Percentiles rank a stretch among this genome's conserved stretches.
phyloP scores from a whole-genome alignment of 2,888 invertebrate species.

The Aspidiotus rigidus region DNA sequence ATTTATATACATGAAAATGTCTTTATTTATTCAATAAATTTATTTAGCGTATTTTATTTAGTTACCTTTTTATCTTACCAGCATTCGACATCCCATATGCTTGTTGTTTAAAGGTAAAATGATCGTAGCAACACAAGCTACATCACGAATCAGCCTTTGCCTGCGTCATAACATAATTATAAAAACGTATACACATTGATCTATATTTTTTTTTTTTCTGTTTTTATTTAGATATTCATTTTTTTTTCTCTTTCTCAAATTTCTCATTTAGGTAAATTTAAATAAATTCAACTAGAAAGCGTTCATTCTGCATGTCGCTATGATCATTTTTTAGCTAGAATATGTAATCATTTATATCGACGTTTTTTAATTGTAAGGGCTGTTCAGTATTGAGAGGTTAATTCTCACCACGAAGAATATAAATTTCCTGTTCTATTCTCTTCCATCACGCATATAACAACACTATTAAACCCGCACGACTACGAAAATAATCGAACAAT shows the following conservation, averaged over 20 bases:
- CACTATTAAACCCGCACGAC: too few relatives aligned
- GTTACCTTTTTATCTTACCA: conserved; percentile 32
- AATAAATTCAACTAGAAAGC: too few relatives aligned
- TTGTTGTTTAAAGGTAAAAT: conserved; percentile 24
- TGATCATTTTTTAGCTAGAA: too few relatives aligned
- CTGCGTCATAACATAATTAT: conserved; percentile 30
- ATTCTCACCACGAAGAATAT: too few relatives aligned
- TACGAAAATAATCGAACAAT: too few relatives aligned
- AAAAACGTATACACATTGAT: conserved; percentile 6
- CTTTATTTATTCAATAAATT: conserved; percentile 22
- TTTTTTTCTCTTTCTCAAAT: neutral
- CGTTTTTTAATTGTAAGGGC: too few relatives aligned
- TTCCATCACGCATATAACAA: too few relatives aligned
- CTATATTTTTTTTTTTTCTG: neutral
- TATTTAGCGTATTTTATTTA: conserved; percentile 26
- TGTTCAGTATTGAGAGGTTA: too few relatives aligned
- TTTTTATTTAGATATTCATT: neutral
- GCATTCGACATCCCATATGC: conserved; percentile 19
- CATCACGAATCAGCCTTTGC: conserved; percentile 25
- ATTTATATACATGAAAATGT: conserved; percentile 20
- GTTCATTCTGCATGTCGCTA: too few relatives aligned
- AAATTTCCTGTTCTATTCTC: too few relatives aligned
- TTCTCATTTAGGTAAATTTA: too few relatives aligned
- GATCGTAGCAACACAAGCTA: conserved; percentile 28
- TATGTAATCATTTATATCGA: too few relatives aligned